Evolutionary conservation across 2,888 invertebrate genomes (phyloP).

Genomic region (Gymnosoma rotundatum): DNA sequence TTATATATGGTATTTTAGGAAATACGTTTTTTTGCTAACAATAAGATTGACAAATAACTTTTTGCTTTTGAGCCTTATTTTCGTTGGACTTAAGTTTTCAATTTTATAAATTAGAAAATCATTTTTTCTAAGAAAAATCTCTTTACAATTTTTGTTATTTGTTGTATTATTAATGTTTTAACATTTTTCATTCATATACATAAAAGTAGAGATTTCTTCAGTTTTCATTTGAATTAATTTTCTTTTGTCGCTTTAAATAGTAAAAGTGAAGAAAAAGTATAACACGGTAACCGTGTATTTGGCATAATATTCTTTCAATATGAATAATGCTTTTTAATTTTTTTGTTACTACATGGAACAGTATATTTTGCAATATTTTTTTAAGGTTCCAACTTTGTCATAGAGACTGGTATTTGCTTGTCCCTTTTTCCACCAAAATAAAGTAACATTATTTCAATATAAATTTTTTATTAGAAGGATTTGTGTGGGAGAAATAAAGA

Average conservation of each 20-base stretch:
- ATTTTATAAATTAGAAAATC: background rate
- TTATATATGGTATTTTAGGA: too few species aligned
- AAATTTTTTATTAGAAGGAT: background rate
- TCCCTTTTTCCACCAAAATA: background rate
- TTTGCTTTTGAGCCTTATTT: too few species aligned
- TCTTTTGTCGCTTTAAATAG: background rate
- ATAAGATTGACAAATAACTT: too few species aligned
- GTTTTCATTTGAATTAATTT: background rate
- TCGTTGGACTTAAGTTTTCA: too few species aligned
- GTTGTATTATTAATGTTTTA: background rate
- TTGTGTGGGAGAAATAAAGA: background rate
- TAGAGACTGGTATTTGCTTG: background rate
- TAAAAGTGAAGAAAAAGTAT: background rate
- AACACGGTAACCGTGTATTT: background rate
- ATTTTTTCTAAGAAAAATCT: background rate
- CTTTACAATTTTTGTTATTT: background rate
- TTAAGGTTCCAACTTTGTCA: slow-evolving; percentile 17
- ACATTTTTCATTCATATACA: slow-evolving; percentile 4
- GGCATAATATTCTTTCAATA: background rate
- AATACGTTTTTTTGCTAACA: too few species aligned
- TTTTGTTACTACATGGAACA: background rate
- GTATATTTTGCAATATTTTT: slow-evolving; percentile 9
- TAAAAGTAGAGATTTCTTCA: background rate
- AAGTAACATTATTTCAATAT: background rate
- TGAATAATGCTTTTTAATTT: background rate